phyloP scores from a whole-genome alignment of 2,113 vertebrate species.

The Copsychus sechellarum region DNA sequence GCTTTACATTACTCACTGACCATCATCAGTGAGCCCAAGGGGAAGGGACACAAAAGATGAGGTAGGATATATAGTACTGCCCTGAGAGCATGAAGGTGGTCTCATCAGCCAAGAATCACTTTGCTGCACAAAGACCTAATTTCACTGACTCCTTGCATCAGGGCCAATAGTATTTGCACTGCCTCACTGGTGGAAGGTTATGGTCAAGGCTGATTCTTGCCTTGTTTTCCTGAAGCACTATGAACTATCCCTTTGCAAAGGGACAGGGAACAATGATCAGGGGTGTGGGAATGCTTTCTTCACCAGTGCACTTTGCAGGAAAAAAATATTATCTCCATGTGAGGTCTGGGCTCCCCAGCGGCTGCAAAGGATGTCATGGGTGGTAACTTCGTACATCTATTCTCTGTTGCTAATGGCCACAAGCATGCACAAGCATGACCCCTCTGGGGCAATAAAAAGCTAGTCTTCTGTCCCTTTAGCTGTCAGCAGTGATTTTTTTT shows the following conservation, averaged over 20 bases:
- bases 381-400: neutral
- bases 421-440: neutral
- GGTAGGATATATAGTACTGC: neutral
- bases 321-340: neutral
- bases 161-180: accelerated
- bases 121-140: neutral
- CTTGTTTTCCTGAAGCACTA: neutral
- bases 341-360: neutral
- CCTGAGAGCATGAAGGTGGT: neutral
- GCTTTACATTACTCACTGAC: neutral
- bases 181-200: neutral
- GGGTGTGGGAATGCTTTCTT: neutral
- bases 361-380: constrained; percentile 20
- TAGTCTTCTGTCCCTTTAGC: neutral
- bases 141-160: neutral
- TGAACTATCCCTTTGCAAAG: neutral
- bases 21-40: neutral
- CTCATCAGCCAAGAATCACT: neutral
- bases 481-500: neutral
- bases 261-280: neutral
- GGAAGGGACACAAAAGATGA: neutral
- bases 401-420: neutral
- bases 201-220: neutral
- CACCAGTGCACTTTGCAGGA: neutral
- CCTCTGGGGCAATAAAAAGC: neutral